Percentiles rank a stretch among this genome's conserved stretches.
Evolutionary conservation across 2,888 invertebrate species (phyloP).

Genomic region (Xanthia icteritia): DNA sequence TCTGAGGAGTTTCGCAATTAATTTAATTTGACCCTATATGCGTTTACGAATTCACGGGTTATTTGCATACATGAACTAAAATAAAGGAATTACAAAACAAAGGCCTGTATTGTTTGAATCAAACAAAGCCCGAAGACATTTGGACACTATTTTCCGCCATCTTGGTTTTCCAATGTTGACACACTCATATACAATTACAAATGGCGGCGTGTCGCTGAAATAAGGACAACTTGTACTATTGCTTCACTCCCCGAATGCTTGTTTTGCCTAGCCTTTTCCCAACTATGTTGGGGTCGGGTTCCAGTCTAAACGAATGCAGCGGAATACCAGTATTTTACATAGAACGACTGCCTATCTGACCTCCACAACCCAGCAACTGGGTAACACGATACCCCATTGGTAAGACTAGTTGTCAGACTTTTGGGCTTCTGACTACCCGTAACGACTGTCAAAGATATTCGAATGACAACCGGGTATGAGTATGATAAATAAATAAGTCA

Average conservation of each 20-base stretch:
- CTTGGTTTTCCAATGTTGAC: slow-evolving; percentile 36
- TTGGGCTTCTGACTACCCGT: neutral
- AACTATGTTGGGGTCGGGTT: neutral
- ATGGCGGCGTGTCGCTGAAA: slow-evolving; percentile 22
- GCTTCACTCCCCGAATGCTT: neutral
- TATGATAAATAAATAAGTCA: neutral
- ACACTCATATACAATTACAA: slow-evolving; percentile 25
- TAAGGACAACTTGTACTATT: slow-evolving; percentile 13
- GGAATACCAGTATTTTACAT: neutral
- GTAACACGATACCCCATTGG: neutral
- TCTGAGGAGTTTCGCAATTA: too few species aligned
- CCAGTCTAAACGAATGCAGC: neutral
- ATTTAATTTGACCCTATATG: too few species aligned
- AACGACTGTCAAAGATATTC: neutral
- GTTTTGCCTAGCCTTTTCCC: neutral
- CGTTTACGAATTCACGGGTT: neutral
- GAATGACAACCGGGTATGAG: neutral
- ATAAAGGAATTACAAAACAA: slow-evolving; percentile 56
- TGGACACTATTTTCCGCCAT: slow-evolving; percentile 48
- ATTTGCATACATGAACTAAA: slow-evolving; percentile 27
- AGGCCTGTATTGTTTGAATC: slow-evolving; percentile 43
- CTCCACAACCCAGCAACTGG: neutral
- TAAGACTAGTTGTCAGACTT: neutral
- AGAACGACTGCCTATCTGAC: neutral
- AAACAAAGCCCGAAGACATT: slow-evolving; percentile 50